A percentile compares a stretch with the other conserved stretches of the same genome.
phyloP scores from a whole-genome alignment of 2,113 vertebrate species.

The Pteronura brasiliensis region DNA sequence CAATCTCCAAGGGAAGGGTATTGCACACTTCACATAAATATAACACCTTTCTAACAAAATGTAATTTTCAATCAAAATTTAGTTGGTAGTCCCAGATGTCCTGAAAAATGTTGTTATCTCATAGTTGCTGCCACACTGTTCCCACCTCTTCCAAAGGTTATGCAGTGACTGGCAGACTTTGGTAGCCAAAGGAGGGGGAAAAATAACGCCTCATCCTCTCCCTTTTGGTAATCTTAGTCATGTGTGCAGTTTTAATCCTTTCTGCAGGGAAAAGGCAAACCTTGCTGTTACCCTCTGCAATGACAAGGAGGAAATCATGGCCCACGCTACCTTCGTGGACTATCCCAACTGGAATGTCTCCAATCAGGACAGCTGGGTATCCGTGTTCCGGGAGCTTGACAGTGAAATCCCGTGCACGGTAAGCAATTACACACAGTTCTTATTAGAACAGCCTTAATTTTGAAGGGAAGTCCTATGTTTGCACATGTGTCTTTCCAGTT shows the following conservation, averaged over 20 bases:
- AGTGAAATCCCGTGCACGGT: conserved; percentile 85
- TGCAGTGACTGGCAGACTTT: neutral
- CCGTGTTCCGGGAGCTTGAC: conserved; percentile 83
- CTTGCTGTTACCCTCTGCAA: conserved; percentile 91
- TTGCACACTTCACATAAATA: neutral
- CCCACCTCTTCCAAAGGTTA: neutral
- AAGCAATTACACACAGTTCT: conserved; percentile 54
- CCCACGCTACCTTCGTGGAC: conserved; percentile 91
- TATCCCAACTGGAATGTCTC: conserved; percentile 87
- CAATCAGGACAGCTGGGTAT: conserved; percentile 87
- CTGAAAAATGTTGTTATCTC: neutral
- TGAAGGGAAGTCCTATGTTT: neutral
- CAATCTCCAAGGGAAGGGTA: neutral
- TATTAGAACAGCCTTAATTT: neutral
- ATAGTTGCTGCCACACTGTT: neutral
- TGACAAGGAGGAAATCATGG: conserved; percentile 83
- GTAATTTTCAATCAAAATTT: neutral
- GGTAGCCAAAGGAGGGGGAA: neutral
- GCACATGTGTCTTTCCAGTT: neutral
- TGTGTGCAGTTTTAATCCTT: conserved; percentile 45
- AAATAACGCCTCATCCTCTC: neutral
- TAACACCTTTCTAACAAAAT: neutral
- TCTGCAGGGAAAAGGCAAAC: conserved; percentile 91
- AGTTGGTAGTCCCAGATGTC: neutral
- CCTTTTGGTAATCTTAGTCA: neutral